Base-by-base conservation (phyloP, 2,888 invertebrate species). In the Cosmorhoe ocellata region DNA sequence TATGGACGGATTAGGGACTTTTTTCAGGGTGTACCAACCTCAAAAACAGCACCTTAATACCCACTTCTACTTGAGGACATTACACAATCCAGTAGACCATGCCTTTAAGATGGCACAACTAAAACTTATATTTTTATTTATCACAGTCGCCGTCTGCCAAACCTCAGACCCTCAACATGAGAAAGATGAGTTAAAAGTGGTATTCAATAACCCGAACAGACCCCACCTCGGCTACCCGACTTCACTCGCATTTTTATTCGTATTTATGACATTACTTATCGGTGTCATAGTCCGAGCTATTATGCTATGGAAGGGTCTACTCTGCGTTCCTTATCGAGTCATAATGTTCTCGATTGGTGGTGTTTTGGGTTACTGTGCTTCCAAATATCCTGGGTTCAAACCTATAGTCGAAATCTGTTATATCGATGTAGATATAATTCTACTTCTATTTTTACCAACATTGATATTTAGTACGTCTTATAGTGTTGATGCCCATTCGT, bases 381-480 rank as follows among this genome's bases (percentile, higher is more conserved):
- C 77, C 45, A 52, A 60, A 5, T 82, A 76, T 36, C 84, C 84
- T 0, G 6, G 1, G 0, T 79, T 88, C 47, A 81, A 74, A 52
- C 88, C 88, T 0, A 56, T 85, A 1, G 81, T 88, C 0, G 56
- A 66, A 4, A 61, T 85, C 1, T 88, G 87, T 41, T 86, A 81
- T 44, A 58, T 77, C 0, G 85, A 89, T 2, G 76, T 84, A 0
- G 83, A 89, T 28, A 41, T 79, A 0, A 13, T 88, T 0, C 46
- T 88, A 0, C 57, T 82, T 5, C 58, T 67, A 0, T 88, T 81
- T 32, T 54, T 90, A 10, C 89, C 88, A 0, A 67, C 80, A 3
- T 58, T 90, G 2, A 75, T 85, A 9, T 90, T 89, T 22, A 81
- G 81, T 28, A 86, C 83, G 0, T 83, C 88, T 0, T 90, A 90